These are phyloP conservation scores for Venusia cambrica DNA, from an alignment of 2,888 invertebrate species.

Conservation along the genomic window DNA sequence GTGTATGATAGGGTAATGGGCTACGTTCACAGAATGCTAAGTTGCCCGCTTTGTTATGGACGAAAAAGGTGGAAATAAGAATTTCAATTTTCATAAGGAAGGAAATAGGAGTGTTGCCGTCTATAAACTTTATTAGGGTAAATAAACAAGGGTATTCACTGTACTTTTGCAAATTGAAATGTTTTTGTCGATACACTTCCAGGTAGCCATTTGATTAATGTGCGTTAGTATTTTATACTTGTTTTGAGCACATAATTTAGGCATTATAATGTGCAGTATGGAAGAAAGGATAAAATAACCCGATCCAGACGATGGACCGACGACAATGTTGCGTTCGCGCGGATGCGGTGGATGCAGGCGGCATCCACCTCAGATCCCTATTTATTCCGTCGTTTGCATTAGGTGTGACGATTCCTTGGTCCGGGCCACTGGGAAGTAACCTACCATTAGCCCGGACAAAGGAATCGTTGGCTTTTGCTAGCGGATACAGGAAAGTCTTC, in stretches of 20 bases:
- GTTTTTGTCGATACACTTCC: slow-evolving; percentile 9
- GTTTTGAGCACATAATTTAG: background rate
- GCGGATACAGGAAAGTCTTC: too few relatives aligned
- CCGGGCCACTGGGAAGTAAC: too few relatives aligned
- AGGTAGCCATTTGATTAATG: background rate
- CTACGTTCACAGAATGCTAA: slow-evolving; percentile 56
- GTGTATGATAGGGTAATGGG: slow-evolving; percentile 65
- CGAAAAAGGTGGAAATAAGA: slow-evolving; percentile 22
- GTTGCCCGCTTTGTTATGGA: slow-evolving; percentile 34
- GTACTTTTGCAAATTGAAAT: slow-evolving; percentile 20
- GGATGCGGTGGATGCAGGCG: too few relatives aligned
- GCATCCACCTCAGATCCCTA: too few relatives aligned
- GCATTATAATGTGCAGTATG: too few relatives aligned
- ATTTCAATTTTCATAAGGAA: slow-evolving; percentile 23
- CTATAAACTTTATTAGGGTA: slow-evolving; percentile 20
- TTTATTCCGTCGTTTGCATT: too few relatives aligned
- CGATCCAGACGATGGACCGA: too few relatives aligned
- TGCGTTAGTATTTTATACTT: background rate
- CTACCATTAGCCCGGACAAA: too few relatives aligned
- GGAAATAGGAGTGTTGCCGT: slow-evolving; percentile 17
- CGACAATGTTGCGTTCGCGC: too few relatives aligned
- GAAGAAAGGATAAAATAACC: too few relatives aligned
- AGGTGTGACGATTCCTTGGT: too few relatives aligned
- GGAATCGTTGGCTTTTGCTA: too few relatives aligned
- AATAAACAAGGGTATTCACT: slow-evolving; percentile 20